These are phyloP conservation scores for Heliornis fulica DNA, from an alignment of 2,113 vertebrate genomes.

Conservation along the genomic window DNA sequence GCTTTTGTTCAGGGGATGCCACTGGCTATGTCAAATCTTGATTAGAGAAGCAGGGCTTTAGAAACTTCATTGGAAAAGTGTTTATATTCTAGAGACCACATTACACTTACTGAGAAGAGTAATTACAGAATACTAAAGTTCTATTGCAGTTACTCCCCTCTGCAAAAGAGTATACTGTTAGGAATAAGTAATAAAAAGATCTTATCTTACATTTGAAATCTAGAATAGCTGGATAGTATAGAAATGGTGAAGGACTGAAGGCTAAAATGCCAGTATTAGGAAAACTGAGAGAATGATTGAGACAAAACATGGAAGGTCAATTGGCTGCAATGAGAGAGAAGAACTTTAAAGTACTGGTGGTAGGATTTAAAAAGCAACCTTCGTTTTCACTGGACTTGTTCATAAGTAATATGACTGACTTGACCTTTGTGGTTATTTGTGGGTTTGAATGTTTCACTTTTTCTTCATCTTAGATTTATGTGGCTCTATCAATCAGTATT, in stretches of 20 bases:
- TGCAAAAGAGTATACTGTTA: background rate
- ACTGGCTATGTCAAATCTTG: background rate
- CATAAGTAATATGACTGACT: background rate
- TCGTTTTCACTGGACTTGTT: background rate
- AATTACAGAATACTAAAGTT: background rate
- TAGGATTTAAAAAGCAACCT: background rate
- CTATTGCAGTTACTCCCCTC: background rate
- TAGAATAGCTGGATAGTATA: background rate
- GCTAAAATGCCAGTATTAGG: background rate
- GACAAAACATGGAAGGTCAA: background rate
- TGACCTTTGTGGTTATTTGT: background rate
- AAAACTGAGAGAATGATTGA: background rate
- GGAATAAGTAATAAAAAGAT: background rate
- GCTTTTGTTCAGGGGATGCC: background rate
- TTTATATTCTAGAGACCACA: background rate
- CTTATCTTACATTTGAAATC: background rate
- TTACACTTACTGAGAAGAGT: background rate
- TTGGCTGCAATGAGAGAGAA: background rate
- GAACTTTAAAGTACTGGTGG: background rate
- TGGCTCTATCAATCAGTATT: background rate
- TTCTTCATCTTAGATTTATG: background rate
- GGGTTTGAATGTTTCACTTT: background rate
- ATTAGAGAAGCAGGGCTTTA: background rate
- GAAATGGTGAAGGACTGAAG: background rate
- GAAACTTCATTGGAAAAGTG: background rate